A percentile compares a stretch with the other conserved stretches of the same genome.
phyloP scores from a whole-genome alignment of 2,797 vertebrate genomes.

The Typhlichthys eigenmanni region DNA sequence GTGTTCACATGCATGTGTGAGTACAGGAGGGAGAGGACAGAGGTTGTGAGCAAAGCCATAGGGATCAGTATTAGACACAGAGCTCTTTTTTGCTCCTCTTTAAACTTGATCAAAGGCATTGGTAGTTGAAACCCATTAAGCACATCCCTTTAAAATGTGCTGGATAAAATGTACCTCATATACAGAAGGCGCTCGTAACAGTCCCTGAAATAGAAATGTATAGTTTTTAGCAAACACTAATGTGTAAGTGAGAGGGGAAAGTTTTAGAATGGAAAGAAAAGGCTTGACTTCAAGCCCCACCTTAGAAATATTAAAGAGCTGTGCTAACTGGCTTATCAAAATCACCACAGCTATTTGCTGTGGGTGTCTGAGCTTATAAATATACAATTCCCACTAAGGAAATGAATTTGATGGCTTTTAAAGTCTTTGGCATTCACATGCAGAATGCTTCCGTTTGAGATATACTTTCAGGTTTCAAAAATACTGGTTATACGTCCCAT shows the following conservation, averaged over 20 bases:
- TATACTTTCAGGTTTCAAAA: constrained; percentile 30
- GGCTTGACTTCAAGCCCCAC: constrained; percentile 66
- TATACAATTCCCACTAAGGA: constrained; percentile 71
- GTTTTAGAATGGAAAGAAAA: constrained; percentile 54
- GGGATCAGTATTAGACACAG: constrained; percentile 80
- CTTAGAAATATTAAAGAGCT: constrained; percentile 70
- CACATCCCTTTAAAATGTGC: constrained; percentile 70
- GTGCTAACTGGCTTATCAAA: constrained; percentile 78
- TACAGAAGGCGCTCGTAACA: constrained; percentile 53
- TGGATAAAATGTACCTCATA: constrained; percentile 62
- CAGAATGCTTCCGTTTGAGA: constrained; percentile 47
- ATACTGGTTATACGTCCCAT: constrained; percentile 35
- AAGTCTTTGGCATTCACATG: constrained; percentile 52
- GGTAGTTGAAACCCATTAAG: constrained; percentile 81
- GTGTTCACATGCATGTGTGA: constrained; percentile 16
- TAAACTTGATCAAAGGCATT: constrained; percentile 82
- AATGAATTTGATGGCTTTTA: constrained; percentile 68
- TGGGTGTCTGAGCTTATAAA: constrained; percentile 73
- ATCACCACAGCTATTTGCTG: constrained; percentile 72
- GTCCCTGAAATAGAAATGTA: constrained; percentile 55
- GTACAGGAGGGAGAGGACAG: constrained; percentile 54
- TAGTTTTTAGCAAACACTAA: constrained; percentile 53
- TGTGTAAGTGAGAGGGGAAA: constrained; percentile 44
- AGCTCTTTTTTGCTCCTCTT: constrained; percentile 79
- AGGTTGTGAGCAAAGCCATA: constrained; percentile 69